phyloP scores from a whole-genome alignment of 2,797 vertebrate genomes.

The Hybognathus amarus region DNA sequence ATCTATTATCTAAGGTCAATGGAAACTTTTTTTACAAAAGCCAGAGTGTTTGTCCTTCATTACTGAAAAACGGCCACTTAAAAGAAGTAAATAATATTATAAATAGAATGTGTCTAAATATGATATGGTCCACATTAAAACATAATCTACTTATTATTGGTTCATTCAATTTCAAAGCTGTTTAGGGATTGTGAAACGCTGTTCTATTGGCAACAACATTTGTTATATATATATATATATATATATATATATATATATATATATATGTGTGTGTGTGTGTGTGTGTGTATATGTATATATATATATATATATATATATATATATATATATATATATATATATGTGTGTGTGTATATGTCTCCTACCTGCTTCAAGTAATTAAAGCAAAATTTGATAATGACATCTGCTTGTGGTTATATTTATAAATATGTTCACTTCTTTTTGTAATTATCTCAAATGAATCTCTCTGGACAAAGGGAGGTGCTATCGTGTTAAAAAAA shows the following conservation, averaged over 20 bases:
- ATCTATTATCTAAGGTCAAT: not conserved
- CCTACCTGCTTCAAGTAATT: not conserved
- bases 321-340: too few species aligned
- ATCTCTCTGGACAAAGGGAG: not conserved
- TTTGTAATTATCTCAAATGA: not conserved
- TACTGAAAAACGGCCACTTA: not conserved
- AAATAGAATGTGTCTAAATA: too few species aligned
- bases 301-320: too few species aligned
- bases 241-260: too few species aligned
- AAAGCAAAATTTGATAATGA: not conserved
- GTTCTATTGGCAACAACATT: not conserved
- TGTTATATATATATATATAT: too few species aligned
- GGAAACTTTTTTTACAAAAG: not conserved
- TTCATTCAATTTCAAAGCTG: not conserved
- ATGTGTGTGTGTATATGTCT: too few species aligned
- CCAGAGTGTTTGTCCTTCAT: not conserved
- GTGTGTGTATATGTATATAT: too few species aligned
- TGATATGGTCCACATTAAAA: not conserved
- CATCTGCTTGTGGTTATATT: not conserved
- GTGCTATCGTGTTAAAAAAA: not conserved
- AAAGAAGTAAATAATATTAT: not conserved
- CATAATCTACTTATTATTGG: not conserved
- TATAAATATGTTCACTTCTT: not conserved
- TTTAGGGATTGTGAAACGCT: not conserved
- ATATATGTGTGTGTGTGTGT: too few species aligned